Percentiles rank a stretch among this genome's conserved stretches.
These are phyloP conservation scores for Mesocricetus auratus DNA, from an alignment of 2,113 vertebrate species.

Conservation along the genomic window DNA sequence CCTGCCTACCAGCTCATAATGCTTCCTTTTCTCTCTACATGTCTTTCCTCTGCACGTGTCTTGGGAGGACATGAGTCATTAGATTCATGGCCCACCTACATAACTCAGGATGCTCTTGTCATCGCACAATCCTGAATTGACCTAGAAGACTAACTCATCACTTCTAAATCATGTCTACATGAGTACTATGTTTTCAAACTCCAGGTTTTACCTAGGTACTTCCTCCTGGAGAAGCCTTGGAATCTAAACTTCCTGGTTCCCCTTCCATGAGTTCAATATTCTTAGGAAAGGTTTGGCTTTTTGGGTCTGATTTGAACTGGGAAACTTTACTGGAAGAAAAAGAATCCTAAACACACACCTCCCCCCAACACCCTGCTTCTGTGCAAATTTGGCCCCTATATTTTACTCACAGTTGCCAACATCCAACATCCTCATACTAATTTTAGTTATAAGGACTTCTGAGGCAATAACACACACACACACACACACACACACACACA, in stretches of 20 bases:
- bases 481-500: too few relatives aligned
- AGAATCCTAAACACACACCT: neutral
- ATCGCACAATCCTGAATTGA: neutral
- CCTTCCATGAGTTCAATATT: neutral
- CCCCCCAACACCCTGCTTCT: neutral
- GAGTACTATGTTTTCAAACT: neutral
- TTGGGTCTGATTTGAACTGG: neutral
- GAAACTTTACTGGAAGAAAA: neutral
- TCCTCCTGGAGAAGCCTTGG: neutral
- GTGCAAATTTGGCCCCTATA: neutral
- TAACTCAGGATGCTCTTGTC: neutral
- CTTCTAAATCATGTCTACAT: neutral
- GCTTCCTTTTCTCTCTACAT: neutral
- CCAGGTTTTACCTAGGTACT: neutral
- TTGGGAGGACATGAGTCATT: neutral
- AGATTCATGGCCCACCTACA: neutral
- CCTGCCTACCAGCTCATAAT: neutral
- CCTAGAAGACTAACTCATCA: neutral
- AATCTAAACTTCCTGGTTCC: neutral
- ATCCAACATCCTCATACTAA: neutral
- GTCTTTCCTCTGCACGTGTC: neutral
- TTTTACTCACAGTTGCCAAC: neutral
- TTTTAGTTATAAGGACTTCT: neutral
- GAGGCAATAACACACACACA: too few relatives aligned
- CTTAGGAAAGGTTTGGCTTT: neutral